Evolutionary conservation across 2,113 vertebrate species (phyloP).

Genomic region (Mobula birostris): DNA sequence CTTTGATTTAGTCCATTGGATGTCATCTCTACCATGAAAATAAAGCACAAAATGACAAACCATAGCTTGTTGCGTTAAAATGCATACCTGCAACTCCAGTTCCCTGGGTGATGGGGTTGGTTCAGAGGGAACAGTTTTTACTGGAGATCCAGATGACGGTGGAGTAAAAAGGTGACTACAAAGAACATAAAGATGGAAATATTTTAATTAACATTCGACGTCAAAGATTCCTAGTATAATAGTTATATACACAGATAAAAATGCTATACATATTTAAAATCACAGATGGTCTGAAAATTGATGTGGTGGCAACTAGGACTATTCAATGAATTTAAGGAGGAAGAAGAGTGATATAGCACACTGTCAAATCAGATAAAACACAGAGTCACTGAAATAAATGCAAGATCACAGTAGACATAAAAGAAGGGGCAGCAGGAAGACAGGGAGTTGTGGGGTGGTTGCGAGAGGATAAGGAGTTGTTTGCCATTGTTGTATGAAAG

Average conservation of each 20-base stretch:
- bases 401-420: not conserved
- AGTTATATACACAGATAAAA: not conserved
- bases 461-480: not conserved
- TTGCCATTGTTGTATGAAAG: not conserved
- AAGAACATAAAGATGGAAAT: not conserved
- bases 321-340: not conserved
- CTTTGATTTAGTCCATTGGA: too few species aligned
- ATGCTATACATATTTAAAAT: not conserved
- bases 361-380: not conserved
- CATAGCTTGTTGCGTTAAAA: constrained; percentile 41
- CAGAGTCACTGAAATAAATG: not conserved
- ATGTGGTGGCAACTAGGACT: not conserved
- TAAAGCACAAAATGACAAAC: not conserved
- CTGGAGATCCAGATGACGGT: not conserved
- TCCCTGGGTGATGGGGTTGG: constrained; percentile 45
- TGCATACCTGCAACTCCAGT: constrained; percentile 48
- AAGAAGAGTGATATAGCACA: not conserved
- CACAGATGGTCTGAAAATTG: not conserved
- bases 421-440: too few species aligned
- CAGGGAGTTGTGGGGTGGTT: not conserved
- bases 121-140: constrained; percentile 38
- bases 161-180: not conserved
- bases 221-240: too few species aligned
- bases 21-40: not conserved
- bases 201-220: not conserved